Evolutionary conservation across 1,140 invertebrate species (phyloP).

Genomic region (Neuroterus valhalla): DNA sequence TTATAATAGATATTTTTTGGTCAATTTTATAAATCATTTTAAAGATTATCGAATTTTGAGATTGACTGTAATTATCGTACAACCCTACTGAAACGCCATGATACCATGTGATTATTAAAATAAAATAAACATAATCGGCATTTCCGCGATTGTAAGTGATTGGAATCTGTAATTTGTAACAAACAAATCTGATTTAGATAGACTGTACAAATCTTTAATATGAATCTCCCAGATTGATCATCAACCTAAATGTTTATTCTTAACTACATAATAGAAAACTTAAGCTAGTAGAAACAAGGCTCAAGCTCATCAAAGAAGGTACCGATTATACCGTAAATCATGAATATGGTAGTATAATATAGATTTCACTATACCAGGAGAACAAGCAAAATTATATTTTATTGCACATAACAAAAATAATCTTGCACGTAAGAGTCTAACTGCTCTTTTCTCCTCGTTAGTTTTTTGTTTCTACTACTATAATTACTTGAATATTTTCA

Average conservation of each 20-base stretch:
- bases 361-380: background rate
- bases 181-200: constrained; percentile 2
- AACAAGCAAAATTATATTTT: constrained; percentile 10
- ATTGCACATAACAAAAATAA: background rate
- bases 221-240: background rate
- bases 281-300: background rate
- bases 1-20: too few species aligned
- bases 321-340: constrained; percentile 10
- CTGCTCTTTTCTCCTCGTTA: too few species aligned
- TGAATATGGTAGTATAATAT: background rate
- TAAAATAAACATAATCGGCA: background rate
- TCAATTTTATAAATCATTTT: too few species aligned
- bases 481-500: too few species aligned
- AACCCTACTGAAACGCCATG: background rate
- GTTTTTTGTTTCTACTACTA: too few species aligned
- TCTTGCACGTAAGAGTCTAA: too few species aligned
- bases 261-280: constrained; percentile 20
- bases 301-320: background rate
- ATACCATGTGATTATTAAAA: constrained; percentile 12
- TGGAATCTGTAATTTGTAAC: constrained; percentile 17
- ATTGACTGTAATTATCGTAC: too few species aligned
- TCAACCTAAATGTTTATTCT: background rate
- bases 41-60: too few species aligned
- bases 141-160: background rate
- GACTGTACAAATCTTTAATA: too few species aligned